Evolutionary conservation across 2,888 invertebrate genomes (phyloP).

Genomic region (Cerastis rubricosa): DNA sequence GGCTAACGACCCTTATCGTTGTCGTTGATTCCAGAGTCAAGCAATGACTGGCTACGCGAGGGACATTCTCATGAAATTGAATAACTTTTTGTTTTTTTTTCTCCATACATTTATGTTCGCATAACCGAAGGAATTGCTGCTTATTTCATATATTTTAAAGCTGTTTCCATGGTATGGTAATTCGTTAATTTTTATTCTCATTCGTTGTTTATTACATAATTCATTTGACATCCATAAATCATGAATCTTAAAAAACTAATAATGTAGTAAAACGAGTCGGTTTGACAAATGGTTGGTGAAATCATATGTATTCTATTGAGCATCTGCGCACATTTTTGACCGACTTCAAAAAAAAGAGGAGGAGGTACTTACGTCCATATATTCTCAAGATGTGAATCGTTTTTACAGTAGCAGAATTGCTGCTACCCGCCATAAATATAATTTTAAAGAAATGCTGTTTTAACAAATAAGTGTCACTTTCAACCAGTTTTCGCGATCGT

Average conservation of each 20-base stretch:
- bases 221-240: background rate
- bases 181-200: background rate
- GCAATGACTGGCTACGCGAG: too few relatives aligned
- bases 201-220: background rate
- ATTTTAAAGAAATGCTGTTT: constrained; percentile 11
- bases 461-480: constrained; percentile 25
- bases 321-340: background rate
- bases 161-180: too few relatives aligned
- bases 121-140: too few relatives aligned
- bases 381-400: background rate
- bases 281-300: background rate
- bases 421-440: constrained; percentile 6
- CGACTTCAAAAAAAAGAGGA: background rate
- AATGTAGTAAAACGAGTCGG: background rate
- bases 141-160: too few relatives aligned
- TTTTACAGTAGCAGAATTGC: background rate
- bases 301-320: background rate
- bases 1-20: constrained; percentile 17
- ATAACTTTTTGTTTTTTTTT: too few relatives aligned
- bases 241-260: background rate
- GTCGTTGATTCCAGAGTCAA: background rate
- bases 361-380: background rate
- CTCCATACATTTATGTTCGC: too few relatives aligned
- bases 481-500: constrained; percentile 36
- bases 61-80: too few relatives aligned